phyloP scores from a whole-genome alignment of 2,113 vertebrate species.

The Vulpes ferrilata region DNA sequence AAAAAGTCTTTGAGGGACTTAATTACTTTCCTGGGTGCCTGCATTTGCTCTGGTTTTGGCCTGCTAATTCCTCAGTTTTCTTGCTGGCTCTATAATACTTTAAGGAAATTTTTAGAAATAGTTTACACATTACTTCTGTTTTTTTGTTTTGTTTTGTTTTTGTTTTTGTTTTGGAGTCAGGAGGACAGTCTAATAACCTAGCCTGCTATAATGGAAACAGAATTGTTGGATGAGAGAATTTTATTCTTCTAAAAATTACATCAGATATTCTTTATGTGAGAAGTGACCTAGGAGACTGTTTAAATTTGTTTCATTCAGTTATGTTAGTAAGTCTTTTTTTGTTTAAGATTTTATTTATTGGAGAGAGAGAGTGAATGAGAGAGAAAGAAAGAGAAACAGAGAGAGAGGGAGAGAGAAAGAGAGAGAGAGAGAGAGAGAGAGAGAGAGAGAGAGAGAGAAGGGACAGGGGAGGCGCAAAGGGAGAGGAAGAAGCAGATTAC shows the following conservation, averaged over 20 bases:
- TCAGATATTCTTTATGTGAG: not conserved
- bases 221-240: not conserved
- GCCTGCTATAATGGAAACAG: not conserved
- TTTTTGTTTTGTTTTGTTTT: not conserved
- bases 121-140: not conserved
- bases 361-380: too few species aligned
- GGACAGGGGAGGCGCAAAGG: too few species aligned
- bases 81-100: not conserved
- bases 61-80: not conserved
- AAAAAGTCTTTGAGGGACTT: not conserved
- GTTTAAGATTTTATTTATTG: too few species aligned
- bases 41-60: not conserved
- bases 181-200: not conserved
- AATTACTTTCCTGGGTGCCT: not conserved
- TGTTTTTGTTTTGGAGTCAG: not conserved
- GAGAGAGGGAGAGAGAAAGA: too few species aligned
- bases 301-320: slow-evolving; percentile 39
- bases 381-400: too few species aligned
- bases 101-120: not conserved
- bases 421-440: too few species aligned
- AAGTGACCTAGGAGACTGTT: not conserved
- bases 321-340: not conserved
- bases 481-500: too few species aligned
- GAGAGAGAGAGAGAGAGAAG: too few species aligned
- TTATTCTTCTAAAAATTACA: slow-evolving; percentile 9